Evolutionary conservation across 2,797 vertebrate species (phyloP).

Genomic region (Cephalopachus bancanus): DNA sequence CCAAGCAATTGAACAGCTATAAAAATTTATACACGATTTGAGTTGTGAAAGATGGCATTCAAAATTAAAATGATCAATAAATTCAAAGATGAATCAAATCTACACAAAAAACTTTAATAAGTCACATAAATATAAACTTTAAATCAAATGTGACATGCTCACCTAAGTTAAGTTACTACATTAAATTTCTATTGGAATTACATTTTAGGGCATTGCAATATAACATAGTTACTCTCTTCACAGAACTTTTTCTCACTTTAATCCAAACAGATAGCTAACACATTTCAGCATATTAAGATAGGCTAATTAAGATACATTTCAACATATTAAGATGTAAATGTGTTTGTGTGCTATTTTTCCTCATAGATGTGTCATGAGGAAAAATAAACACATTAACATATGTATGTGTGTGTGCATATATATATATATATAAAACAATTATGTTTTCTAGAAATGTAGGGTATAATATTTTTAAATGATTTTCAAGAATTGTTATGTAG

Average conservation of each 20-base stretch:
- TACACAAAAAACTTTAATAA: background rate
- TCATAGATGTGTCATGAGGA: background rate
- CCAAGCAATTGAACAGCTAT: conserved; percentile 33
- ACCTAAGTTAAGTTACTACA: background rate
- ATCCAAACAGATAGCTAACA: conserved; percentile 4
- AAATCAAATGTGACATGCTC: conserved; percentile 19
- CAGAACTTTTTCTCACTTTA: conserved; percentile 39
- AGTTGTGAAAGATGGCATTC: conserved; percentile 58
- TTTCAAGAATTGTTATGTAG: conserved; percentile 4
- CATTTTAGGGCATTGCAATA: background rate
- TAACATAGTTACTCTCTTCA: background rate
- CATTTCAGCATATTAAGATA: background rate
- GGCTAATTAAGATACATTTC: background rate
- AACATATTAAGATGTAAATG: background rate
- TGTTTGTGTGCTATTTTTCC: background rate
- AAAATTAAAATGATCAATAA: conserved; percentile 62
- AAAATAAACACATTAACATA: conserved; percentile 39
- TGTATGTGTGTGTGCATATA: too few relatives aligned
- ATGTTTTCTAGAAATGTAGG: background rate
- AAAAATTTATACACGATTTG: conserved; percentile 31
- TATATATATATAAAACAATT: background rate
- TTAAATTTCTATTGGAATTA: conserved; percentile 28
- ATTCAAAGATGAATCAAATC: conserved; percentile 51
- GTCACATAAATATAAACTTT: conserved; percentile 30
- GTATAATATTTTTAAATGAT: background rate